phyloP scores from a whole-genome alignment of 92 coral and sea anemone genomes.

The Bergia sp. region DNA sequence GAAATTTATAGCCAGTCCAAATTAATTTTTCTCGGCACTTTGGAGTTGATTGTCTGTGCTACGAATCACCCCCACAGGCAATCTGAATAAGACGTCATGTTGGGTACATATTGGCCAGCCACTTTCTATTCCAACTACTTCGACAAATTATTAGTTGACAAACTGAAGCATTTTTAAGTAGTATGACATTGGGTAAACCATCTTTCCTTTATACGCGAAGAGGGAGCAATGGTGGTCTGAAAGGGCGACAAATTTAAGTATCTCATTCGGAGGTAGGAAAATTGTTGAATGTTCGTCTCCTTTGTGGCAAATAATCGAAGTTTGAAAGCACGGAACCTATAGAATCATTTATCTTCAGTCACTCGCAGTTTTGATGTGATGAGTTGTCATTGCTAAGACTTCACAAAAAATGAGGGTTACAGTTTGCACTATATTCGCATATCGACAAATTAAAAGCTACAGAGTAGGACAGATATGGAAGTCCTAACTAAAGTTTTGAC shows the following conservation, averaged over 20 bases:
- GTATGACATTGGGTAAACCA: not conserved
- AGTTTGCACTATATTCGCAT: too few relatives aligned
- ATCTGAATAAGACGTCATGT: not conserved
- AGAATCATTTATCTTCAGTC: too few relatives aligned
- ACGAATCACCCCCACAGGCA: not conserved
- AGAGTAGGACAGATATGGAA: too few relatives aligned
- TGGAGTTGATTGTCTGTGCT: not conserved
- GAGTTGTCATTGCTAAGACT: too few relatives aligned
- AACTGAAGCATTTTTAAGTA: not conserved
- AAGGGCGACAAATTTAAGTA: not conserved
- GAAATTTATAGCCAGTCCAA: slow-evolving; percentile 12
- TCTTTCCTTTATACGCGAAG: not conserved
- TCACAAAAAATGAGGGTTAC: too few relatives aligned
- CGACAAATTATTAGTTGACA: not conserved
- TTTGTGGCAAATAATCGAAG: not conserved
- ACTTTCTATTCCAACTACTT: not conserved
- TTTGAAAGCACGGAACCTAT: too few relatives aligned
- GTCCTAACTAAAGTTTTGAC: too few relatives aligned
- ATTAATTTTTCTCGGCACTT: slow-evolving; percentile 16
- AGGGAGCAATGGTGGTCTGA: not conserved
- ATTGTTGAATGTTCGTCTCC: not conserved
- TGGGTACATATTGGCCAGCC: not conserved
- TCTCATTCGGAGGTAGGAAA: not conserved
- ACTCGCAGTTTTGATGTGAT: too few relatives aligned
- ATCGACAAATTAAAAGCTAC: too few relatives aligned